Evolutionary conservation across 1,140 invertebrate species (phyloP).

Genomic region (Drosophila mayri): DNA sequence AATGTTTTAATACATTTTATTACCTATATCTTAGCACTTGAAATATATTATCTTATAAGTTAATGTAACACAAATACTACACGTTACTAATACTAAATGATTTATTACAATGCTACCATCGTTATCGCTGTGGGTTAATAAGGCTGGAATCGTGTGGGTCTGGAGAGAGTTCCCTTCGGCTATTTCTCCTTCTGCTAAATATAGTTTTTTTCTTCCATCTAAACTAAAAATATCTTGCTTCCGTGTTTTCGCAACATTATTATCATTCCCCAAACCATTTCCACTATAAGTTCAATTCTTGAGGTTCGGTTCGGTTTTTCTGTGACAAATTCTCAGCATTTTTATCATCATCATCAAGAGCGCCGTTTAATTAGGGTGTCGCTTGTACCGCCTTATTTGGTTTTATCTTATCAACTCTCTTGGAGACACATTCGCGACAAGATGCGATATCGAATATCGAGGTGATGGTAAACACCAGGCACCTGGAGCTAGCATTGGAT

Average conservation of each 20-base stretch:
- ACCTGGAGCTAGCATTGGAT: slow-evolving; percentile 12
- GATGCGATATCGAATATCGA: slow-evolving; percentile 52
- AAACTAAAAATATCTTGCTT: slow-evolving; percentile 14
- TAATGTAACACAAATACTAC: slow-evolving; percentile 15
- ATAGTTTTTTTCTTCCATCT: not conserved
- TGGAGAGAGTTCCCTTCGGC: not conserved
- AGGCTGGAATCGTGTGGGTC: not conserved
- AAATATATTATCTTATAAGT: slow-evolving; percentile 17
- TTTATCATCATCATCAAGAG: slow-evolving; percentile 8
- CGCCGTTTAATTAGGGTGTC: slow-evolving; percentile 55
- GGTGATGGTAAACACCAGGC: slow-evolving; percentile 22
- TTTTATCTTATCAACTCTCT: slow-evolving; percentile 55
- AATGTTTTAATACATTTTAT: not conserved
- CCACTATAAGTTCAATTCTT: not conserved
- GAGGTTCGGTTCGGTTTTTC: not conserved
- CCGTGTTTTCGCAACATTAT: not conserved
- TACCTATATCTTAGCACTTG: not conserved
- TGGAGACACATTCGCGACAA: slow-evolving; percentile 50
- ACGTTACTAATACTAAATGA: slow-evolving; percentile 20
- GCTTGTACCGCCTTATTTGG: slow-evolving; percentile 28
- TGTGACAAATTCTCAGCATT: slow-evolving; percentile 18
- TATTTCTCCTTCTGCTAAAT: slow-evolving; percentile 6
- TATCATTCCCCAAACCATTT: slow-evolving; percentile 4
- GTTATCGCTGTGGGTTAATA: not conserved
- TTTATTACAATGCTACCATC: slow-evolving; percentile 13